Evolutionary conservation across 2,797 vertebrate genomes (phyloP), one percentile per base, ranked within the genome.

Genomic region (Melopsittacus undulatus): DNA sequence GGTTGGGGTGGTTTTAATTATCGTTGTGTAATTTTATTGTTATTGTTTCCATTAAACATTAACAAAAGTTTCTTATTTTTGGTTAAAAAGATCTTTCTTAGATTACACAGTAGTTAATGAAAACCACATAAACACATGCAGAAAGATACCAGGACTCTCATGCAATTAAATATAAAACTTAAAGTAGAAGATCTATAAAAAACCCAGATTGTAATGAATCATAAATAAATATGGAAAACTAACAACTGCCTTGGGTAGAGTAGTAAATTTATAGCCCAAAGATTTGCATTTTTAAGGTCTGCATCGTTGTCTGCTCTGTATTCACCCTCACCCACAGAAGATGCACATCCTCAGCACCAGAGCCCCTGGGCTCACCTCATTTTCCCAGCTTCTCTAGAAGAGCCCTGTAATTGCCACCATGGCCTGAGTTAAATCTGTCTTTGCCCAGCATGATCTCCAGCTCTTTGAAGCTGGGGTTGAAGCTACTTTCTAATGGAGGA

Each of bases 1-100:
- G 86, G 97, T 95, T 94, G 90, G 96, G 89, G 94, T 97, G 96
- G 97, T 97, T 97, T 97, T 97, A 98, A 98, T 98, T 97, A 97
- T 92, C 57, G 36, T 94, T 96, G 83, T 95, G 94, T 90, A 91
- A 96, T 96, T 95, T 96, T 92, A 80, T 96, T 94, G 72, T 97
- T 97, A 97, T 96, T 96, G 87, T 96, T 98, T 94, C 95, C 96
- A 97, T 94, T 96, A 97, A 96, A 96, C 96, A 97, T 94, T 96
- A 97, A 97, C 97, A 97, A 97, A 98, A 97, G 76, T 86, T 96
- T 89, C 91, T 97, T 97, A 96, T 97, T 96, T 95, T 95, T 97
- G 95, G 96, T 97, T 98, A 95, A 96, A 92, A 96, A 95, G 94
- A 97, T 96, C 96, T 95, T 94, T 94, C 95, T 93, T 76, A 96